phyloP scores from a whole-genome alignment of 2,888 invertebrate genomes.

The Ichneumoninae sp. region DNA sequence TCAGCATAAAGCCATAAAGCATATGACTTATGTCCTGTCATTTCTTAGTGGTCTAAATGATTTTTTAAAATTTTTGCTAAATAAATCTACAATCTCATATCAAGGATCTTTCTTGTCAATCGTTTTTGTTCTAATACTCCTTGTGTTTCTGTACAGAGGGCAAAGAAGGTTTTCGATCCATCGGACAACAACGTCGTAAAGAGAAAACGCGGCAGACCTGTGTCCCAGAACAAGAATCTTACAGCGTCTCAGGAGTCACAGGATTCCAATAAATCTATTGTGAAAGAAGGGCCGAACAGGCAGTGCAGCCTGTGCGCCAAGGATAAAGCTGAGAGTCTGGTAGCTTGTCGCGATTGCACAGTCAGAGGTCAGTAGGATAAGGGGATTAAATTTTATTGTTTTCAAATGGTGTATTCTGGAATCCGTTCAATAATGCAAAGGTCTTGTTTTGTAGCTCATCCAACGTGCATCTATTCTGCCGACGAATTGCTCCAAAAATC shows the following conservation, averaged over 20 bases:
- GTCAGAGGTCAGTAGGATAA: constrained; percentile 86
- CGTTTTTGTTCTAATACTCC: not conserved
- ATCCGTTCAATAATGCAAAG: constrained; percentile 13
- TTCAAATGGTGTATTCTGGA: no score
- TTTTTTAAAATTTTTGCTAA: not conserved
- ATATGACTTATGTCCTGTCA: not conserved
- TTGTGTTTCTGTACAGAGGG: constrained; percentile 86
- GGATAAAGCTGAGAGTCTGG: constrained; percentile 86
- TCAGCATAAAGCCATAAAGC: not conserved
- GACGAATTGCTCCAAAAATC: constrained; percentile 89
- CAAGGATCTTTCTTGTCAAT: not conserved
- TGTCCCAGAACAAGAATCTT: constrained; percentile 87
- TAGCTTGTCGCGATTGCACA: constrained; percentile 90
- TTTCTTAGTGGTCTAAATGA: not conserved
- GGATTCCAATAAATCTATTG: constrained; percentile 73
- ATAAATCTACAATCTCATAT: not conserved
- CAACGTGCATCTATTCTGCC: constrained; percentile 88
- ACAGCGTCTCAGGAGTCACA: constrained; percentile 75
- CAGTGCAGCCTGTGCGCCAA: constrained; percentile 82
- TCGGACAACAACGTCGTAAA: constrained; percentile 92
- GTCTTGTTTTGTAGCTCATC: constrained; percentile 86
- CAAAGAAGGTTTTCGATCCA: constrained; percentile 94
- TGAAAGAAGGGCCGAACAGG: constrained; percentile 80
- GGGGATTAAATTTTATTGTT: not conserved
- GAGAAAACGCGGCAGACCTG: constrained; percentile 89